A percentile compares a stretch with the other conserved stretches of the same genome.
These are phyloP conservation scores for Dipodomys ordii DNA, from an alignment of 2,113 vertebrate species.

Conservation along the genomic window DNA sequence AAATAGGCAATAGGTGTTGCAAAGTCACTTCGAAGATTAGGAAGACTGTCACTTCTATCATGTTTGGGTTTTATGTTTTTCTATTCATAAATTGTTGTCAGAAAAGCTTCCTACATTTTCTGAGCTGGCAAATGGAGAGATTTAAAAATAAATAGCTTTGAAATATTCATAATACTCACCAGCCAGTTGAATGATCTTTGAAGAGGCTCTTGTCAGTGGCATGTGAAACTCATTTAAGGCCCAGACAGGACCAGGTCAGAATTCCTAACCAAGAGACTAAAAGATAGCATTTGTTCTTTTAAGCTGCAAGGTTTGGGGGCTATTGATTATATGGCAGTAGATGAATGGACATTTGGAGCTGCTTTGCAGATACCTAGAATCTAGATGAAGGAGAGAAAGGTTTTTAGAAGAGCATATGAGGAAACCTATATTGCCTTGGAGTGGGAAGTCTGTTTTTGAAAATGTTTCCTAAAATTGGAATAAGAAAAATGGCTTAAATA, in stretches of 20 bases:
- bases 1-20: not conserved
- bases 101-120: not conserved
- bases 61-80: not conserved
- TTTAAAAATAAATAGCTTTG: no score
- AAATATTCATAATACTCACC: not conserved
- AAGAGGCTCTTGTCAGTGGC: not conserved
- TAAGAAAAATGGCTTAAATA: not conserved
- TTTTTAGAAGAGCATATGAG: not conserved
- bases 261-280: not conserved
- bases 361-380: not conserved
- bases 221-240: not conserved
- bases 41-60: not conserved
- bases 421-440: not conserved
- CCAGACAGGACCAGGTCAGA: not conserved
- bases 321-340: not conserved
- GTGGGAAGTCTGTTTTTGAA: not conserved
- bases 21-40: not conserved
- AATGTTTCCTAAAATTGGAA: not conserved
- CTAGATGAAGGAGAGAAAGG: not conserved
- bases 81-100: not conserved
- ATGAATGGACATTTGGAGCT: not conserved
- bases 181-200: not conserved
- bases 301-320: not conserved
- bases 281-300: not conserved
- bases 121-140: not conserved